These are phyloP conservation scores for Sinotaia quadrata DNA, from an alignment of 2,888 invertebrate genomes.

Conservation along the genomic window DNA sequence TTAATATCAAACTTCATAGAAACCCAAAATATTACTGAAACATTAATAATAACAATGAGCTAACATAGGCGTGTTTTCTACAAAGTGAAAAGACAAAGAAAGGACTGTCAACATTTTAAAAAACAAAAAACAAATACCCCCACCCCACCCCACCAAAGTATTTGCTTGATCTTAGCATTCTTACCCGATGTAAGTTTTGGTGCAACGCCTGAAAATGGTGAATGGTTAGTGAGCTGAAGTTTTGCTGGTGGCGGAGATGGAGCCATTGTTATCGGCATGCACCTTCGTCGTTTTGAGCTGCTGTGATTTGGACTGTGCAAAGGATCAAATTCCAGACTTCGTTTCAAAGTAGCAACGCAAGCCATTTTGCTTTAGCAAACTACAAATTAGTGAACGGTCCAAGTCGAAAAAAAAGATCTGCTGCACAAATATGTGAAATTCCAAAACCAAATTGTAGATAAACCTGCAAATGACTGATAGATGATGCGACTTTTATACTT, in stretches of 20 bases:
- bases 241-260: slow-evolving; percentile 74
- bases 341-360: slow-evolving; percentile 93
- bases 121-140: too few relatives aligned
- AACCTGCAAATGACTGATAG: too few relatives aligned
- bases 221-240: slow-evolving; percentile 78
- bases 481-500: too few relatives aligned
- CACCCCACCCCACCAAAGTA: too few relatives aligned
- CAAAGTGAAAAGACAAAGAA: too few relatives aligned
- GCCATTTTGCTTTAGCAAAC: slow-evolving; percentile 85
- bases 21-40: too few relatives aligned
- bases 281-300: slow-evolving; percentile 91
- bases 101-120: too few relatives aligned
- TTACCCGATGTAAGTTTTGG: slow-evolving; percentile 91
- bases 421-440: too few relatives aligned
- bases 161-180: neutral
- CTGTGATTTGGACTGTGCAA: slow-evolving; percentile 80
- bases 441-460: too few relatives aligned
- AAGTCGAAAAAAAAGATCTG: neutral
- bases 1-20: too few relatives aligned
- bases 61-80: too few relatives aligned
- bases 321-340: slow-evolving; percentile 95
- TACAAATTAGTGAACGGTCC: neutral
- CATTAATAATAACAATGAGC: too few relatives aligned
- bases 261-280: slow-evolving; percentile 87
- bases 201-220: slow-evolving; percentile 87